These are phyloP conservation scores for Eciton burchellii DNA, from an alignment of 1,140 invertebrate species.

Conservation along the genomic window DNA sequence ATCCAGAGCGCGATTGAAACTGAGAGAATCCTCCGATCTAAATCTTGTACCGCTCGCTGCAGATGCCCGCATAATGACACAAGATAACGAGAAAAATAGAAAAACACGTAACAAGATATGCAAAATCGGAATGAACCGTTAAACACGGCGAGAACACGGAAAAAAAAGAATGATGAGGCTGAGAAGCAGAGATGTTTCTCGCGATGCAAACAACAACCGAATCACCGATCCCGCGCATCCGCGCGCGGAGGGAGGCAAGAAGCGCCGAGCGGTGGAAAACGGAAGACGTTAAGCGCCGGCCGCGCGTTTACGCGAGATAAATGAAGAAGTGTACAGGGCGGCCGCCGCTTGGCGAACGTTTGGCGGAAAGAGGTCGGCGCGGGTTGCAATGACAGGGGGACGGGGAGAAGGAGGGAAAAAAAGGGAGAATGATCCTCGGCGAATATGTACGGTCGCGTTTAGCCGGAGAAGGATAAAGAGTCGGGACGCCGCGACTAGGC, in stretches of 20 bases:
- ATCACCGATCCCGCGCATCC: constrained; percentile 10
- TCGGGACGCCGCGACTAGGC: constrained; percentile 5
- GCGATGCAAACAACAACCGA: constrained; percentile 45
- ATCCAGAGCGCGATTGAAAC: neutral
- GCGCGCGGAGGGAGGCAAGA: constrained; percentile 12
- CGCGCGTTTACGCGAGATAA: constrained; percentile 52
- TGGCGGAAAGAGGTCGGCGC: constrained; percentile 8
- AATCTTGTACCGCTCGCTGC: constrained; percentile 35
- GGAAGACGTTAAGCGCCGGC: constrained; percentile 25
- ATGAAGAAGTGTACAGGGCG: constrained; percentile 41
- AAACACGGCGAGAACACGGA: neutral
- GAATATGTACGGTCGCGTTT: constrained; percentile 46
- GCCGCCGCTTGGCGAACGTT: constrained; percentile 1
- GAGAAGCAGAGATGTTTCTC: constrained; percentile 35
- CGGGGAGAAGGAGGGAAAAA: constrained; percentile 21
- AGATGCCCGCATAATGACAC: constrained; percentile 28
- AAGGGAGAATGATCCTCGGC: constrained; percentile 4
- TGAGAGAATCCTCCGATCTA: constrained; percentile 33
- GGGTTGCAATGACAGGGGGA: neutral
- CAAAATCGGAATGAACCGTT: neutral
- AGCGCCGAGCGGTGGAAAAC: constrained; percentile 42
- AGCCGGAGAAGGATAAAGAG: constrained; percentile 55
- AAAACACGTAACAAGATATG: constrained; percentile 8
- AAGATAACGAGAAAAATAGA: constrained; percentile 27
- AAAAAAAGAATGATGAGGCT: constrained; percentile 27